Percentiles rank a stretch among this genome's conserved stretches.
These are phyloP conservation scores for Oreochromis aureus DNA, from an alignment of 2,113 vertebrate species.

Conservation along the genomic window DNA sequence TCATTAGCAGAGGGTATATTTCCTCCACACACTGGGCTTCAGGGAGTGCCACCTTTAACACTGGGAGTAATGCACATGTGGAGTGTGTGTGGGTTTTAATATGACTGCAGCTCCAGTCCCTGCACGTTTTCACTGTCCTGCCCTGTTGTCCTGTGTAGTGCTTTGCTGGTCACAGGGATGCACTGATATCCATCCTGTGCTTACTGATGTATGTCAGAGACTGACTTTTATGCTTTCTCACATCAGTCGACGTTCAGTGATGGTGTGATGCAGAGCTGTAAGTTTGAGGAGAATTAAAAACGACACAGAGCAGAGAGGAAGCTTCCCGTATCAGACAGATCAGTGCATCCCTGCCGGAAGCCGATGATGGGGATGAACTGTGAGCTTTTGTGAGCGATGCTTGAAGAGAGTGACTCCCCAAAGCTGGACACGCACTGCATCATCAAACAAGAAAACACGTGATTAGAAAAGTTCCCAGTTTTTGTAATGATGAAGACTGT, in stretches of 20 bases:
- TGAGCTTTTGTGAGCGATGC: not conserved
- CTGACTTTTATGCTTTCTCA: not conserved
- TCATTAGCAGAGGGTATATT: not conserved
- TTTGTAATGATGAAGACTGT: not conserved
- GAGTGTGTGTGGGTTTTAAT: not conserved
- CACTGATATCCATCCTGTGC: not conserved
- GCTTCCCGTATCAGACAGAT: not conserved
- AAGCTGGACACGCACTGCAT: not conserved
- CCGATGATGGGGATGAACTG: not conserved
- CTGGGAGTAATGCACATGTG: not conserved
- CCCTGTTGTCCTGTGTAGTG: not conserved
- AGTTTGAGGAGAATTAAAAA: not conserved
- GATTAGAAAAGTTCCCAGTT: not conserved
- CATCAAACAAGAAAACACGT: not conserved
- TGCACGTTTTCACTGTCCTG: not conserved
- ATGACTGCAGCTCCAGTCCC: not conserved
- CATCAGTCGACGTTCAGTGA: not conserved
- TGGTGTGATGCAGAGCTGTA: not conserved
- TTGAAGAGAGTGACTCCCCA: accelerated
- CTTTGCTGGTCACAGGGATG: not conserved
- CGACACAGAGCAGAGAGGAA: not conserved
- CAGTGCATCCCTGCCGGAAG: not conserved
- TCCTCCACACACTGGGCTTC: not conserved
- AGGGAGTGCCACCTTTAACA: not conserved
- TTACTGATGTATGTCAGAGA: not conserved